Percentiles rank a stretch among this genome's conserved stretches.
Conservation (phyloP, 2,113 vertebrate species). For the Poecile atricapillus region DNA sequence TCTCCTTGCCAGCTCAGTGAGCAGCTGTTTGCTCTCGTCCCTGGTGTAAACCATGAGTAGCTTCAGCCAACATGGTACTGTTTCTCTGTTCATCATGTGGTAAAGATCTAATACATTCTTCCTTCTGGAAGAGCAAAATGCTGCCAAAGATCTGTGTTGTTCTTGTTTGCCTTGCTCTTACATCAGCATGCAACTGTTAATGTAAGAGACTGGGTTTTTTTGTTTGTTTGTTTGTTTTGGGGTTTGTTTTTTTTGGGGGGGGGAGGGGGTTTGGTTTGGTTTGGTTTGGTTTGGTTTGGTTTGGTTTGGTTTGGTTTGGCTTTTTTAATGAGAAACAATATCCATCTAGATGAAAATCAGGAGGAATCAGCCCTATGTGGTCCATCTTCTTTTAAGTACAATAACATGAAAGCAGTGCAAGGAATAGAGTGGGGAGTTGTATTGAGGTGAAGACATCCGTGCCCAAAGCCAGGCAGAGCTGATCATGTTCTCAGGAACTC, state of each 20-base stretch:
- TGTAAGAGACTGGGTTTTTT: not conserved
- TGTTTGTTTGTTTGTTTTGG: not conserved
- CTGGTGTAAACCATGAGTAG: constrained; percentile 1
- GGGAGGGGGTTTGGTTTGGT: not conserved
- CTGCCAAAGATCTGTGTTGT: not conserved
- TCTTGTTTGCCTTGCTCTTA: not conserved
- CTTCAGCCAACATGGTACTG: not conserved
- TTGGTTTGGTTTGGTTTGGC: not conserved
- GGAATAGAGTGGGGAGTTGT: not conserved
- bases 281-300: not conserved
- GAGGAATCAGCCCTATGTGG: not conserved
- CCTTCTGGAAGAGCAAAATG: not conserved
- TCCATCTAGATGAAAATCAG: not conserved
- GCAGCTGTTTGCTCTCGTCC: constrained; percentile 1
- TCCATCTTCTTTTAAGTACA: not conserved
- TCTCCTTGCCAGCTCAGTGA: not conserved
- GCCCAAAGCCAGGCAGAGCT: not conserved
- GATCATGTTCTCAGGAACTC: rapidly evolving
- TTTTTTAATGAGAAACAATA: not conserved
- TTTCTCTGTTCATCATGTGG: not conserved
- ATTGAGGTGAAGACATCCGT: not conserved
- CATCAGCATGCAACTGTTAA: not conserved
- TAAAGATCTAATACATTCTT: not conserved
- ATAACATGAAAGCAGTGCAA: not conserved
- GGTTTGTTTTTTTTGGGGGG: not conserved